phyloP scores from a whole-genome alignment of 1,140 invertebrate species.

The Drosophila santomea region DNA sequence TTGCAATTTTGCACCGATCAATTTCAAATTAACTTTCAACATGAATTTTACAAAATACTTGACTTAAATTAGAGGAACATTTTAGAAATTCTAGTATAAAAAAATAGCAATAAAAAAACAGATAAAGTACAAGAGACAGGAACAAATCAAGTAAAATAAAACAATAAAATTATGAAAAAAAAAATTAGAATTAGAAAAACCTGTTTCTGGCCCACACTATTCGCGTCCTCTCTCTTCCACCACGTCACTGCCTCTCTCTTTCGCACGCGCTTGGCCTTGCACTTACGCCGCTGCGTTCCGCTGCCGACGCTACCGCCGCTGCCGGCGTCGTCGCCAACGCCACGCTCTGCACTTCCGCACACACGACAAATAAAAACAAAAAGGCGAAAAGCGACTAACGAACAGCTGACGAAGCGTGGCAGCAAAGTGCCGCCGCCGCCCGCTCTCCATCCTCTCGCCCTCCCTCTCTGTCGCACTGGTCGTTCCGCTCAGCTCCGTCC shows the following conservation, averaged over 20 bases:
- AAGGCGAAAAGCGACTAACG: slow-evolving; percentile 30
- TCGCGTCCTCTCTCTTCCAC: slow-evolving; percentile 10
- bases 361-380: slow-evolving; percentile 35
- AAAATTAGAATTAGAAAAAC: neutral
- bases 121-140: no score
- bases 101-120: neutral
- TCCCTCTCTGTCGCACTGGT: slow-evolving; percentile 8
- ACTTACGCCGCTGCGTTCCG: slow-evolving; percentile 67
- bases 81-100: neutral
- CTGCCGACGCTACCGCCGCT: slow-evolving; percentile 16
- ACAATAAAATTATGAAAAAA: neutral
- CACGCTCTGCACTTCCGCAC: slow-evolving; percentile 74
- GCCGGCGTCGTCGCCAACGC: slow-evolving; percentile 29
- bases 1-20: slow-evolving; percentile 61
- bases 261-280: slow-evolving; percentile 77
- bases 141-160: neutral
- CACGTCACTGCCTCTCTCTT: slow-evolving; percentile 34
- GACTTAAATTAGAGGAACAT: neutral
- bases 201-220: neutral
- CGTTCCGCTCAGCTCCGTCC: neutral
- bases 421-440: slow-evolving; percentile 22
- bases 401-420: slow-evolving; percentile 62
- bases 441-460: slow-evolving; percentile 1
- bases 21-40: slow-evolving; percentile 48
- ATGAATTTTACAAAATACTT: neutral